Evolutionary conservation across 2,888 invertebrate species (phyloP).

Genomic region (Mamestra brassicae): DNA sequence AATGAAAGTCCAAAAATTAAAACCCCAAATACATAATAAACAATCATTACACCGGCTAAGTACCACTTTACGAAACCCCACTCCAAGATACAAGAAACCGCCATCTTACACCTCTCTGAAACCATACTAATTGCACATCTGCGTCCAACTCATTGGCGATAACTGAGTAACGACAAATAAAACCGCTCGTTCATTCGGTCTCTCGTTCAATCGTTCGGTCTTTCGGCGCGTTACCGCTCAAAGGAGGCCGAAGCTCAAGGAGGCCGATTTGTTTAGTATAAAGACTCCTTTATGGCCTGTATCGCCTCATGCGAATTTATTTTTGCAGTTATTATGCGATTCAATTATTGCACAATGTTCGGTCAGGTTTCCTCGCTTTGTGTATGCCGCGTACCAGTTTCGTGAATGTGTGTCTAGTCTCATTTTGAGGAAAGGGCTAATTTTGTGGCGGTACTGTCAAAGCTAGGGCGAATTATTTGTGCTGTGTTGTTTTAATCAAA

Average conservation of each 20-base stretch:
- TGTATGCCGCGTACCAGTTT: constrained; percentile 61
- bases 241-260: constrained; percentile 87
- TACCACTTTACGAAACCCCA: constrained; percentile 29
- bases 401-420: constrained; percentile 63
- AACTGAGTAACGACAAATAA: constrained; percentile 83
- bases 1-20: constrained; percentile 30
- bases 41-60: constrained; percentile 37
- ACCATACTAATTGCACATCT: constrained; percentile 69
- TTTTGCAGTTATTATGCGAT: constrained; percentile 88
- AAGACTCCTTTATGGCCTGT: constrained; percentile 87
- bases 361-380: constrained; percentile 79
- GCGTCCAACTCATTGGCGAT: constrained; percentile 74
- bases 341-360: constrained; percentile 87
- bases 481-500: constrained; percentile 14
- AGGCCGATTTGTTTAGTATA: constrained; percentile 90
- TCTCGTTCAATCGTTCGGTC: constrained; percentile 74
- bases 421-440: constrained; percentile 19
- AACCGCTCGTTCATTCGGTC: constrained; percentile 79
- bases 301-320: constrained; percentile 87
- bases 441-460: constrained; percentile 11
- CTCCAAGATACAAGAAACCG: constrained; percentile 33
- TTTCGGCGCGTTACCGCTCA: constrained; percentile 85
- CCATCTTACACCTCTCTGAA: constrained; percentile 55
- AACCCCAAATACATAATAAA: constrained; percentile 22
- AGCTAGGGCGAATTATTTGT: constrained; percentile 3